Evolutionary conservation across 2,797 vertebrate species (phyloP).

Genomic region (Anguilla obscura): DNA sequence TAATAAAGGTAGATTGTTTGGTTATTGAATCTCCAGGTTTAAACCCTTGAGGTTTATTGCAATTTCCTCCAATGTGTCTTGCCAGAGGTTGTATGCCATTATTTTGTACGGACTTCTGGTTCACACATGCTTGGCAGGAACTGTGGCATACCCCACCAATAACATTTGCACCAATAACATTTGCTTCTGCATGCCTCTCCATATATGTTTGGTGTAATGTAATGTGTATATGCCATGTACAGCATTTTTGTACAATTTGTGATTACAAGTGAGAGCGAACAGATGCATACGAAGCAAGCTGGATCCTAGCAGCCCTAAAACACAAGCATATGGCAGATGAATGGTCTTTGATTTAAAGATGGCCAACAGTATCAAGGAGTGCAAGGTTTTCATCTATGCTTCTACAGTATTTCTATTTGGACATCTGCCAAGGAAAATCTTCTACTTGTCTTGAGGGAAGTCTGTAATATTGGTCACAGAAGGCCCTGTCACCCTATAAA

Average conservation of each 20-base stretch:
- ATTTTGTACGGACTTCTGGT: background rate
- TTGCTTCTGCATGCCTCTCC: background rate
- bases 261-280: background rate
- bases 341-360: background rate
- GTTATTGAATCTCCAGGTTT: background rate
- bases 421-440: conserved; percentile 55
- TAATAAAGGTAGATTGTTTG: background rate
- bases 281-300: background rate
- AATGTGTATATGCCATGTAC: background rate
- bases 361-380: conserved; percentile 37
- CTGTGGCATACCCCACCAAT: background rate
- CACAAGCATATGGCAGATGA: background rate
- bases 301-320: background rate
- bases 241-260: background rate
- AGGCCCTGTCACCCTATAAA: conserved; percentile 70
- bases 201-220: background rate
- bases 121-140: background rate
- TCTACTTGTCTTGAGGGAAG: conserved; percentile 47
- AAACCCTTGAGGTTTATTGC: background rate
- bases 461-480: conserved; percentile 62
- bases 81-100: background rate
- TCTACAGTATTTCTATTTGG: conserved; percentile 51
- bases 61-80: background rate
- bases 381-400: conserved; percentile 43
- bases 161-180: background rate